Evolutionary conservation across 2,888 invertebrate genomes (phyloP).

Genomic region (Pachydiplax longipennis): DNA sequence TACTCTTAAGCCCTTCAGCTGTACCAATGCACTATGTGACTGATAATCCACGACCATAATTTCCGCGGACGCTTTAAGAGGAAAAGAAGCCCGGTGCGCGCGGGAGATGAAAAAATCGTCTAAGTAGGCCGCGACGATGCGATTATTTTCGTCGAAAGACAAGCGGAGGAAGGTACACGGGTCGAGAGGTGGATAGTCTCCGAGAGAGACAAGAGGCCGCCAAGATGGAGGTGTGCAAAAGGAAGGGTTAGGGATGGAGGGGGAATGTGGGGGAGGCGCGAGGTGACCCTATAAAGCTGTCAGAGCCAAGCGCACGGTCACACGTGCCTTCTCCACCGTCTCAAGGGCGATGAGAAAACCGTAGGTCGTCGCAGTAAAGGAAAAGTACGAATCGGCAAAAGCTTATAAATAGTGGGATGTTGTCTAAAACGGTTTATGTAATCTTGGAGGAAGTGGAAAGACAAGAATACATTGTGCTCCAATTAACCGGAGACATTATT

Average conservation of each 20-base stretch:
- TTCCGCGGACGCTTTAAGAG: too few species aligned
- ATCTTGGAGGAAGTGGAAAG: background rate
- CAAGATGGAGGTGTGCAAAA: background rate
- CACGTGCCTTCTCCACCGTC: slow-evolving; percentile 2
- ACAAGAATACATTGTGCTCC: background rate
- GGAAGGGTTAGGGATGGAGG: background rate
- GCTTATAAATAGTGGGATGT: background rate
- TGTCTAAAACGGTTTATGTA: background rate
- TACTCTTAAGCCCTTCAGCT: too few species aligned
- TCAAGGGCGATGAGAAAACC: background rate
- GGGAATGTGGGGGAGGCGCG: background rate
- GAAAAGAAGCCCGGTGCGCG: background rate
- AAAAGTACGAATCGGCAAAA: background rate
- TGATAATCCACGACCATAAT: too few species aligned
- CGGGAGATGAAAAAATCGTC: background rate
- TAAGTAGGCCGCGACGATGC: background rate
- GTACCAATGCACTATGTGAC: too few species aligned
- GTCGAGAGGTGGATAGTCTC: background rate
- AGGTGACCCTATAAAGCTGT: slow-evolving; percentile 41
- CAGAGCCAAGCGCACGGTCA: slow-evolving; percentile 31
- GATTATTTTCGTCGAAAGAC: background rate
- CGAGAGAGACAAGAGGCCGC: background rate
- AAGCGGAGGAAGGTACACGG: background rate
- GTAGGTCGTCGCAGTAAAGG: background rate
- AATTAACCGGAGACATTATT: too few species aligned